These are phyloP conservation scores for Adelphocoris suturalis DNA, from an alignment of 2,888 invertebrate genomes.

Conservation along the genomic window DNA sequence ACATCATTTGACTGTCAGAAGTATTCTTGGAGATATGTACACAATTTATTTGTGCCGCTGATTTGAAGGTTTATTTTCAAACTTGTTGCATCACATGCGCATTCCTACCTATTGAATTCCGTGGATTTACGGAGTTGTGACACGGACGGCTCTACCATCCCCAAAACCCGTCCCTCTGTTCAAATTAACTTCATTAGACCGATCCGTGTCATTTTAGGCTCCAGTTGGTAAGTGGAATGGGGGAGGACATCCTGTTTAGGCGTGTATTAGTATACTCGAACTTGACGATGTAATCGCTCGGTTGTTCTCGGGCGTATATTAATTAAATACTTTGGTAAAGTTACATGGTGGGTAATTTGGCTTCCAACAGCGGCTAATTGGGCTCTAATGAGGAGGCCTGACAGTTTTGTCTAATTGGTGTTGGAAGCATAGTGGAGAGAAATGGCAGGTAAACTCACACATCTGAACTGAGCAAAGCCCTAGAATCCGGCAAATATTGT, in stretches of 20 bases:
- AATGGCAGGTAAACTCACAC: neutral
- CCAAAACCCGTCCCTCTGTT: neutral
- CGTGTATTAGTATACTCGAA: neutral
- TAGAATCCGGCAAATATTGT: no score
- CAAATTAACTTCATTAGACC: neutral
- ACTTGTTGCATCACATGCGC: no score
- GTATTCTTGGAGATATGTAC: no score
- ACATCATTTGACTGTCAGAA: no score
- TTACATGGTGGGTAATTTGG: constrained; percentile 38
- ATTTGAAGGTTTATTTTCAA: no score
- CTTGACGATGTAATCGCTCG: constrained; percentile 11
- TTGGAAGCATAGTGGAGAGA: neutral
- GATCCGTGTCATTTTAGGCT: neutral
- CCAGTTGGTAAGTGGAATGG: constrained; percentile 32
- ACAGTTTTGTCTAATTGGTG: constrained; percentile 18
- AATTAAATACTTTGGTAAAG: constrained; percentile 30
- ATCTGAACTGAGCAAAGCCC: no score
- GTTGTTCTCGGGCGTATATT: constrained; percentile 22
- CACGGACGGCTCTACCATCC: neutral
- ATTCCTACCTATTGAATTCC: neutral
- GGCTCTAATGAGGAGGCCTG: constrained; percentile 7
- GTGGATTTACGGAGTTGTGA: neutral
- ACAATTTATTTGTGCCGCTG: no score
- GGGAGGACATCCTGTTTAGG: constrained; percentile 32
- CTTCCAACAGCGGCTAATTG: neutral